Conservation (phyloP, 2,888 invertebrate species). For the Hanleya hanleyi region DNA sequence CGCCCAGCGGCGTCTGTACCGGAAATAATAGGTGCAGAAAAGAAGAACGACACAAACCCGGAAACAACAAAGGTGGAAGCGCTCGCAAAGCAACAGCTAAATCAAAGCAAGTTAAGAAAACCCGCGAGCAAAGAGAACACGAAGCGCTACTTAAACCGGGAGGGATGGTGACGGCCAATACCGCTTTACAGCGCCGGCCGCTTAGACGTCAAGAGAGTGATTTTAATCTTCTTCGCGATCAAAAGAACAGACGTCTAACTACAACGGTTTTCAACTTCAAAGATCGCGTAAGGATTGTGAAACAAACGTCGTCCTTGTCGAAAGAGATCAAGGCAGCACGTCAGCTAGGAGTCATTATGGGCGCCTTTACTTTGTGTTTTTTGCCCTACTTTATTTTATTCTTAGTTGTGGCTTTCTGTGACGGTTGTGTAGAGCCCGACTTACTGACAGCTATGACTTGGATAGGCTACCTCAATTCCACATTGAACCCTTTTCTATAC, state of each 20-base stretch:
- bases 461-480: constrained; percentile 76
- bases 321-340: constrained; percentile 76
- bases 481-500: constrained; percentile 76
- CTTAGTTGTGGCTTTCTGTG: constrained; percentile 76
- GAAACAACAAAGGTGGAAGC: background rate
- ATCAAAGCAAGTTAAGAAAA: background rate
- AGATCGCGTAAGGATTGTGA: constrained; percentile 53
- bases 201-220: constrained; percentile 9
- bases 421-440: constrained; percentile 73
- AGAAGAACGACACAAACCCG: constrained; percentile 13
- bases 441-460: constrained; percentile 75
- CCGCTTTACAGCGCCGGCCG: background rate
- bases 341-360: constrained; percentile 78
- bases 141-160: background rate
- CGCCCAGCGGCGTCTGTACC: background rate
- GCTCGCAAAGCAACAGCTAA: background rate
- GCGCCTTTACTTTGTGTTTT: constrained; percentile 78
- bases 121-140: background rate
- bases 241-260: constrained; percentile 43
- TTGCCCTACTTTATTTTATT: constrained; percentile 78
- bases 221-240: constrained; percentile 32
- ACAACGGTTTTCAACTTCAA: constrained; percentile 48
- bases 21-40: constrained; percentile 6
- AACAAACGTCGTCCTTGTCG: constrained; percentile 62
- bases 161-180: background rate